Evolutionary conservation across 2,888 invertebrate genomes (phyloP), one percentile per base, ranked within the genome.

Genomic region (Philonicus albiceps): DNA sequence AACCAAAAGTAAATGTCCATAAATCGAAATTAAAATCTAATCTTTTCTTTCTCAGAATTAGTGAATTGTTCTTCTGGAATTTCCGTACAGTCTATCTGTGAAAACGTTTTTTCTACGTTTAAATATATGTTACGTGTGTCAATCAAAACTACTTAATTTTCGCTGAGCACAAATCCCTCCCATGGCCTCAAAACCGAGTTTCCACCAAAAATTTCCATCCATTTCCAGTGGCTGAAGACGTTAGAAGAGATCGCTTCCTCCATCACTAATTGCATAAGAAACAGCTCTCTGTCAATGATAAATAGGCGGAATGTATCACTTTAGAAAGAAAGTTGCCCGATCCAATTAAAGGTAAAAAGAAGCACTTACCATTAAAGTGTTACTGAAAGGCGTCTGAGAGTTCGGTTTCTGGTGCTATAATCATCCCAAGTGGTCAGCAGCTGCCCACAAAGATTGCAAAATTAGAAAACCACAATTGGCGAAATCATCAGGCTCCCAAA

Each of bases 391-490:
- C 27, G 34, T 49, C 31, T 80, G 53, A 27, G 49, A 80, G 31
- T 80, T 49, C 80, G 34, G 27, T 13, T 8, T 30, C 27, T 30
- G 49, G 27, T 16, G 43, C 30, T 27, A 53, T 53, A 53, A 80
- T 80, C 49, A 49, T 27, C 53, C 64, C 64, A 64, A 64, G 64
- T 64, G 64, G 49, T 31, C 74, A 80, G 80, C 49, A 80, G 80
- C 80, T 80, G 30, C 80, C 80, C 30, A 80, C 49, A 80, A 49
- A 49, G 31, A 22, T 80, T 80, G 49, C 49, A 80, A 80, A 80
- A 80, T 80, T 80, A 80, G 80, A 80, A 80, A 80, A 80, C 49
- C 49, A 49, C 80, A 80, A 49, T 76, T 43, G 40, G 19, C 80
- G 37, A 76, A 34, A 27, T 16, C 34, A 53, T 49, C 40, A n/a